Conservation (phyloP, 2,888 invertebrate genomes). For the Drosophila nr. perissopoda region DNA sequence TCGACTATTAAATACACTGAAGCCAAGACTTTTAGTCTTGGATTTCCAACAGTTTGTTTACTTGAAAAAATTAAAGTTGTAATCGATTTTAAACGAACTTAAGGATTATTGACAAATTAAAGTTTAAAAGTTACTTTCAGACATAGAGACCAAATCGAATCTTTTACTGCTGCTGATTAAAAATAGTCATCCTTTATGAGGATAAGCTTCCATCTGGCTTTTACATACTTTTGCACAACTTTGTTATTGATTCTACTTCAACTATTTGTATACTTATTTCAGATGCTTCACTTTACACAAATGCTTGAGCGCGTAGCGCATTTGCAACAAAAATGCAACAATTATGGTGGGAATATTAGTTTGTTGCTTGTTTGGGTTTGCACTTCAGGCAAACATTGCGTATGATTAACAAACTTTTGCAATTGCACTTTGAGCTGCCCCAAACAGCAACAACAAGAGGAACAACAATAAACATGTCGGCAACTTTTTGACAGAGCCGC, state of each 20-base stretch:
- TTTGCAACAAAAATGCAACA: neutral
- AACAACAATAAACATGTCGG: constrained; percentile 6
- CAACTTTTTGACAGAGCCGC: constrained; percentile 30
- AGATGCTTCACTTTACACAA: neutral
- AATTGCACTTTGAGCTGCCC: constrained; percentile 26
- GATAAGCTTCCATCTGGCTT: neutral
- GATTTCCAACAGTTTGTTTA: too few species aligned
- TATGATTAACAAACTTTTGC: constrained; percentile 66
- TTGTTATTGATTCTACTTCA: neutral
- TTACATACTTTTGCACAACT: neutral
- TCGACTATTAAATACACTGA: neutral
- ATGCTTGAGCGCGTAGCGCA: neutral
- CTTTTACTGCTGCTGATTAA: neutral
- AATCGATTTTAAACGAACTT: too few species aligned
- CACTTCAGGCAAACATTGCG: constrained; percentile 41
- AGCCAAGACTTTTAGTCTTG: neutral
- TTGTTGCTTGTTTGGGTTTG: constrained; percentile 12
- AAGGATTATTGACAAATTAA: too few species aligned
- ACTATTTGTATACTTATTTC: neutral
- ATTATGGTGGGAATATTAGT: constrained; percentile 5
- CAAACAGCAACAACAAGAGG: constrained; percentile 3
- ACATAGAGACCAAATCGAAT: neutral
- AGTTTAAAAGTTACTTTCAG: neutral
- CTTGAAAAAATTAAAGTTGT: too few species aligned
- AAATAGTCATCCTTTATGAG: neutral